Percentiles rank a stretch among this genome's conserved stretches.
phyloP scores from a whole-genome alignment of 2,888 invertebrate genomes.

The Leptinotarsa juncta region DNA sequence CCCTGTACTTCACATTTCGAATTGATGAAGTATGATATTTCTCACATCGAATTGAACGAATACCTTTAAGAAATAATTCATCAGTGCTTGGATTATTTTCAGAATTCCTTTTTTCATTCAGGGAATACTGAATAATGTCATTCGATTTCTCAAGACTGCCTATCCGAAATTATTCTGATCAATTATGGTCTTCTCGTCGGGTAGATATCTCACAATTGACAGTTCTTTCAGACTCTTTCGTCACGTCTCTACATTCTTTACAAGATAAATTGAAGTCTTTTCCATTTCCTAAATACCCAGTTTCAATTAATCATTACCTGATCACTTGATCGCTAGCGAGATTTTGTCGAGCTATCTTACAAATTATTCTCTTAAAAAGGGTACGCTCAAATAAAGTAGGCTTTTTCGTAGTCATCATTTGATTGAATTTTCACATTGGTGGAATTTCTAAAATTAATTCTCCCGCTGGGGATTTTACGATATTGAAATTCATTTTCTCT shows the following conservation, averaged over 20 bases:
- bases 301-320: slow-evolving; percentile 16
- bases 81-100: too few relatives aligned
- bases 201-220: too few relatives aligned
- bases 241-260: not conserved
- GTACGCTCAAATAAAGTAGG: not conserved
- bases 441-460: not conserved
- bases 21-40: too few relatives aligned
- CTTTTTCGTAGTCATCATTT: not conserved
- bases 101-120: too few relatives aligned
- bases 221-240: too few relatives aligned
- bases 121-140: too few relatives aligned
- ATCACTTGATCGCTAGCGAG: slow-evolving; percentile 1
- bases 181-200: too few relatives aligned
- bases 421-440: slow-evolving; percentile 4
- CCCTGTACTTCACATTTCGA: too few relatives aligned
- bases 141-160: too few relatives aligned
- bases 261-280: not conserved
- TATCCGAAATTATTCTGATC: too few relatives aligned
- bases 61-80: too few relatives aligned
- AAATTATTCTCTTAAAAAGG: not conserved
- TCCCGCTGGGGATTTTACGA: not conserved
- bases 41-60: too few relatives aligned
- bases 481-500: slow-evolving; percentile 2
- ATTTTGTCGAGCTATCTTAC: slow-evolving; percentile 7
- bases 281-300: slow-evolving; percentile 4